Conservation (phyloP, 2,888 invertebrate genomes). For the Cheilosia variabilis region DNA sequence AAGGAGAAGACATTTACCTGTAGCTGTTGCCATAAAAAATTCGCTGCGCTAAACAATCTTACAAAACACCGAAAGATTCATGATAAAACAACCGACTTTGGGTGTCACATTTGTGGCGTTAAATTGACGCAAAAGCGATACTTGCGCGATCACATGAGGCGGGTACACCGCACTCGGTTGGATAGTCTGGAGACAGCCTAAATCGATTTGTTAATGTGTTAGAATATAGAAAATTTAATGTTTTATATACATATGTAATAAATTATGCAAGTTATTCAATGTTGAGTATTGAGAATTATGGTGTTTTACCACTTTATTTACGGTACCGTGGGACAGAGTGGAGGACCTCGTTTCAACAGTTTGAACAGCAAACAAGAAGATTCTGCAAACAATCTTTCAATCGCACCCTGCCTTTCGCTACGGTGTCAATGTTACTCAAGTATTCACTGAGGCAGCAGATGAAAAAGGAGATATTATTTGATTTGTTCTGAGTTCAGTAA, state of each 20-base stretch:
- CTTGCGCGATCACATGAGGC: constrained; percentile 69
- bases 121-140: constrained; percentile 72
- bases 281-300: too few species aligned
- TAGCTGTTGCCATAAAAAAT: constrained; percentile 64
- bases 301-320: too few species aligned
- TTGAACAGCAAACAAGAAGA: too few species aligned
- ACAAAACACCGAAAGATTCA: constrained; percentile 74
- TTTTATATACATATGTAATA: background rate
- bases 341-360: too few species aligned
- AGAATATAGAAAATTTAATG: constrained; percentile 10
- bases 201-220: constrained; percentile 6
- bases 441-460: too few species aligned
- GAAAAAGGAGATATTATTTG: too few species aligned
- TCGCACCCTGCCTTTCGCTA: too few species aligned
- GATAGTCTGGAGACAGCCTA: constrained; percentile 31
- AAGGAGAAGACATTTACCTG: constrained; percentile 57
- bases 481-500: too few species aligned
- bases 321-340: too few species aligned
- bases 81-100: constrained; percentile 65
- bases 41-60: constrained; percentile 63
- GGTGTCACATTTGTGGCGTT: constrained; percentile 71
- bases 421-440: too few species aligned
- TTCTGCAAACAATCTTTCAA: too few species aligned
- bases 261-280: background rate
- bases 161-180: constrained; percentile 57